phyloP scores from a whole-genome alignment of 2,113 vertebrate genomes.

The Trematomus loennbergii region DNA sequence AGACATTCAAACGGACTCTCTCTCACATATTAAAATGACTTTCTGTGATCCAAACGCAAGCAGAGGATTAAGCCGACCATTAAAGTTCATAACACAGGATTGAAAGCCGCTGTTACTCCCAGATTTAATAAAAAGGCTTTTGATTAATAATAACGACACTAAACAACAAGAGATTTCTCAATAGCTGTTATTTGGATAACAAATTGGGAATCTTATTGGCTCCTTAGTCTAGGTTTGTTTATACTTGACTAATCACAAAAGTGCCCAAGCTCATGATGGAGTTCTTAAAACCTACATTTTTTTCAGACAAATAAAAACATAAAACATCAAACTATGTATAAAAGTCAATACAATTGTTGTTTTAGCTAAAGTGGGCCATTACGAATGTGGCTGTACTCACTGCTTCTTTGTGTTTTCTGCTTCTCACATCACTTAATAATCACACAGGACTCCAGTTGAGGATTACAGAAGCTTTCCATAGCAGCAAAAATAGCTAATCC shows the following conservation, averaged over 20 bases:
- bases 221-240: too few relatives aligned
- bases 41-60: background rate
- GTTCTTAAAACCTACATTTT: background rate
- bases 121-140: background rate
- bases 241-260: too few relatives aligned
- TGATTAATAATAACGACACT: background rate
- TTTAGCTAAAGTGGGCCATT: background rate
- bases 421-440: background rate
- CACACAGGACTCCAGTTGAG: background rate
- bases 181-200: too few relatives aligned
- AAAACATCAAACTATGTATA: background rate
- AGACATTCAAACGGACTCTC: background rate
- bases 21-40: conserved; percentile 1
- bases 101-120: background rate
- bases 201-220: too few relatives aligned
- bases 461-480: background rate
- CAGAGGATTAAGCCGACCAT: background rate
- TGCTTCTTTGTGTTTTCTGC: background rate
- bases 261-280: too few relatives aligned
- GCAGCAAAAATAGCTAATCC: background rate
- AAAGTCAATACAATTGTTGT: too few relatives aligned
- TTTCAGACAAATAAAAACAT: background rate
- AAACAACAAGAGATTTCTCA: background rate
- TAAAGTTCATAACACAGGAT: background rate
- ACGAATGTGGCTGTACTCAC: background rate